phyloP scores from a whole-genome alignment of 2,888 invertebrate genomes.

The Perithous albicinctus region DNA sequence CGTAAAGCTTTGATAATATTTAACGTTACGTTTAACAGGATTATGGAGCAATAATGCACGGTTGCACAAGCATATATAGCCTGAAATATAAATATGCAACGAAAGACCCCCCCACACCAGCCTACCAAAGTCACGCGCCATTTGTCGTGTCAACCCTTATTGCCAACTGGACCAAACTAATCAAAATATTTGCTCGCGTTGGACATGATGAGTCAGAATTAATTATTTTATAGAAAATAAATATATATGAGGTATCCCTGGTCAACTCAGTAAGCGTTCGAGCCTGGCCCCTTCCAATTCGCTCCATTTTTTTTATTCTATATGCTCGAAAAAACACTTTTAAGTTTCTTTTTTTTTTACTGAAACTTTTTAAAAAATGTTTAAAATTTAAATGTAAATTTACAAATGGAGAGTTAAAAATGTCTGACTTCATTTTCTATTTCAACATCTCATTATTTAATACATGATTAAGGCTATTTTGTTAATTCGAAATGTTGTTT shows the following conservation, averaged over 20 bases:
- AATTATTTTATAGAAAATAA: background rate
- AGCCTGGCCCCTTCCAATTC: too few relatives aligned
- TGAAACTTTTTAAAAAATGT: too few relatives aligned
- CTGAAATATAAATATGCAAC: slow-evolving; percentile 29
- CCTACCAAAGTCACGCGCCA: background rate
- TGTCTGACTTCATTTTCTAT: too few relatives aligned
- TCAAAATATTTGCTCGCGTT: background rate
- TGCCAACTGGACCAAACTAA: slow-evolving; percentile 21
- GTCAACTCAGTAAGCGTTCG: too few relatives aligned
- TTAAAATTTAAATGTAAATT: too few relatives aligned
- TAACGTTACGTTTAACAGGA: slow-evolving; percentile 78
- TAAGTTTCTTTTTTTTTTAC: too few relatives aligned
- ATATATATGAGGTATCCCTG: too few relatives aligned
- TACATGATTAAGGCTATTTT: background rate
- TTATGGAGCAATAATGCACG: slow-evolving; percentile 67
- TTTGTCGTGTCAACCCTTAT: background rate
- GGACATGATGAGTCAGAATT: background rate
- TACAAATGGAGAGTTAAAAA: too few relatives aligned
- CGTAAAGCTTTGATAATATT: slow-evolving; percentile 71
- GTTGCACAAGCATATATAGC: background rate
- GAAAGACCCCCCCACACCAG: background rate
- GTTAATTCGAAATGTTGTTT: too few relatives aligned
- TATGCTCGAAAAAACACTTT: too few relatives aligned
- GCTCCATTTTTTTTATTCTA: too few relatives aligned
- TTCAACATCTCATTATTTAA: too few relatives aligned